Evolutionary conservation across 2,888 invertebrate genomes (phyloP), one percentile per base, ranked within the genome.

Genomic region (Chrysodeixis includens): DNA sequence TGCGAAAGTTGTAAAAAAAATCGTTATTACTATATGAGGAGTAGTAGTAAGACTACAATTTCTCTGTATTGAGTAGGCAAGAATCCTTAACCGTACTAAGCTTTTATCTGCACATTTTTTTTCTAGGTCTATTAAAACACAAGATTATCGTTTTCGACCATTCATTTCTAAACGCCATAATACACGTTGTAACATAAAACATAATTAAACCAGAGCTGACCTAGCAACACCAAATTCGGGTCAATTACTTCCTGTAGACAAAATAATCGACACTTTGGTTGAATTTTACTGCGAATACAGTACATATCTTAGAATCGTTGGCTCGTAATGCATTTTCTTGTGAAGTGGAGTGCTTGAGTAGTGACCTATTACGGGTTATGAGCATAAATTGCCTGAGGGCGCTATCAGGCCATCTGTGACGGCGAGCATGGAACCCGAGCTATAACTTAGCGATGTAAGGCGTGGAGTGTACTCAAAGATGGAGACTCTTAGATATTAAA

Each of bases 341-440:
- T 66, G 58, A 20, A 53, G 57, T 40, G 52, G 4, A 55, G 56
- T 56, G 64, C 62, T 54, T 66, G 66, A 69, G 64, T 62, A 30
- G 71, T 80, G 79, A 81, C 81, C 83, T 82, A 77, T 73, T 62
- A 76, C 60, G 72, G 75, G 81, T 82, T 84, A 85, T 85, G 82
- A 79, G 78, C 81, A 85, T 84, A 86, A 87, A 86, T 85, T 81
- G 81, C 72, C 57, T 61, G 75, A 66, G 65, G 63, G 69, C 46
- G 77, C 79, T 88, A 88, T 88, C 88, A 72, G 56, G 70, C 75
- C 69, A 87, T 88, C 87, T 82, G 81, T 84, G 83, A 79, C 81
- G 79, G 81, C 71, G 62, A 79, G 72, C 76, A 78, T 78, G 79
- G 72, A 79, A 69, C 68, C 52, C 35, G 18, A 35, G 68, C 56